A percentile compares a stretch with the other conserved stretches of the same genome.
Evolutionary conservation across 2,113 vertebrate species (phyloP).

Genomic region (Oryzias celebensis): DNA sequence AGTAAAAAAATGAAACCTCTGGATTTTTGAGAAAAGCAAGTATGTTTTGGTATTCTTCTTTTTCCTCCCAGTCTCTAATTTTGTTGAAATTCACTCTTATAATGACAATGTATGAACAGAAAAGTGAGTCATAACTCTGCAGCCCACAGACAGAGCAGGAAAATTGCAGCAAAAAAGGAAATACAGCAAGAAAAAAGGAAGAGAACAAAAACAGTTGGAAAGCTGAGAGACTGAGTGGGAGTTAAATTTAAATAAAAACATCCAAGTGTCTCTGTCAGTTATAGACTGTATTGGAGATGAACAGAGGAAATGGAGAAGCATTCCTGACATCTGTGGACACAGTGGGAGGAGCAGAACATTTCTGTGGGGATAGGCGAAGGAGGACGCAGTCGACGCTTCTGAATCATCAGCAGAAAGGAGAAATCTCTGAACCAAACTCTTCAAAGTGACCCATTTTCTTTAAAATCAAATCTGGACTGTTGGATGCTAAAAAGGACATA

Average conservation of each 20-base stretch:
- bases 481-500: too few species aligned
- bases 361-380: conserved; percentile 7
- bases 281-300: conserved; percentile 26
- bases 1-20: too few species aligned
- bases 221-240: conserved; percentile 20
- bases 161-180: background rate
- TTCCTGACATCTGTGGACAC: conserved; percentile 19
- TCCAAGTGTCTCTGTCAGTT: conserved; percentile 14
- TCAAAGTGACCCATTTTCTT: too few species aligned
- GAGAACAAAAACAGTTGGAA: background rate
- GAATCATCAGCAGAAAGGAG: background rate
- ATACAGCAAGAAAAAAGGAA: conserved; percentile 13
- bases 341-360: conserved; percentile 30
- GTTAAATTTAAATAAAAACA: conserved; percentile 1
- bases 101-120: too few species aligned
- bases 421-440: background rate
- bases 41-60: too few species aligned
- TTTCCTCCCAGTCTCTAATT: too few species aligned
- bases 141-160: too few species aligned
- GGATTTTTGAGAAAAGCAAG: too few species aligned
- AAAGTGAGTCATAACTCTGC: too few species aligned
- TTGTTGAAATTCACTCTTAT: too few species aligned
- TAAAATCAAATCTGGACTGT: too few species aligned
- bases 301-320: conserved; percentile 8
- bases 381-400: conserved; percentile 3